Evolutionary conservation across 2,113 vertebrate genomes (phyloP).

Genomic region (Cyprinus carpio): DNA sequence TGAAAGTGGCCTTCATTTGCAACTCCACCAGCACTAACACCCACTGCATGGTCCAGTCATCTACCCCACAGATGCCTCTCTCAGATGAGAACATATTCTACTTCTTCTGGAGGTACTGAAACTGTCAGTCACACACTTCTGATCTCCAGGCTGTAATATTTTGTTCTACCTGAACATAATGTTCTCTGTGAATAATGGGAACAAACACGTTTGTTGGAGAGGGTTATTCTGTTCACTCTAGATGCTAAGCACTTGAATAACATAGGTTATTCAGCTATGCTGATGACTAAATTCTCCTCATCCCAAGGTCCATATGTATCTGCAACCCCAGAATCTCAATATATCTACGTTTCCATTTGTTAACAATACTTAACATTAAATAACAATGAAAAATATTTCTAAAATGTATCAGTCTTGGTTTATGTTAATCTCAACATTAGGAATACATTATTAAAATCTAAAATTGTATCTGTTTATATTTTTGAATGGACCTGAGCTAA

Average conservation of each 20-base stretch:
- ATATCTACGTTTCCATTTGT: no score
- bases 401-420: neutral
- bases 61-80: neutral
- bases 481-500: neutral
- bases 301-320: neutral
- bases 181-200: neutral
- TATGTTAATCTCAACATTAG: neutral
- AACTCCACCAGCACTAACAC: slow-evolving; percentile 20
- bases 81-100: neutral
- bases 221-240: neutral
- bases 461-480: neutral
- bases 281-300: neutral
- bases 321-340: neutral
- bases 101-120: neutral
- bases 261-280: neutral
- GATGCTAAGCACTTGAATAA: neutral
- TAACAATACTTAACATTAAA: neutral
- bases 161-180: neutral
- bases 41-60: slow-evolving; percentile 1
- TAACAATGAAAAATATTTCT: neutral
- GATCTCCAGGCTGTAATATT: neutral
- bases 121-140: neutral
- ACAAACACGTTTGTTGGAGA: neutral
- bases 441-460: neutral
- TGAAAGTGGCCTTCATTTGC: slow-evolving; percentile 5